Evolutionary conservation across 2,888 invertebrate genomes (phyloP), one percentile per base, ranked within the genome.

Genomic region (Trichogramma dendrolimi): DNA sequence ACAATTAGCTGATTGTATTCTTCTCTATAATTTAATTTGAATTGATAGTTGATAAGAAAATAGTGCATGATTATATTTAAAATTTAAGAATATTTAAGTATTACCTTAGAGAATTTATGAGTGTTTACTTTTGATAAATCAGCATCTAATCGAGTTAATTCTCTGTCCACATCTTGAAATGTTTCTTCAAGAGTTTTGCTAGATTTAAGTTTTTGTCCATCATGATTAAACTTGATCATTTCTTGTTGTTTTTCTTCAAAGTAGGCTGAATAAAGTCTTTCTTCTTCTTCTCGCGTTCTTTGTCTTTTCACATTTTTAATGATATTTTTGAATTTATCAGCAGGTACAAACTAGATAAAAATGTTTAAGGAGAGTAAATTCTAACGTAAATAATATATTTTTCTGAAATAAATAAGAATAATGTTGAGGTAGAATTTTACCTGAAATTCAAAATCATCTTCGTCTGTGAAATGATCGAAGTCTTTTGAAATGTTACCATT

Each of bases 381-480:
- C 4, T 38, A 48, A 57, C 27, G 6, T 39, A 54, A 38, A 40
- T 4, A 10, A 11, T 4, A 41, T 6, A 62, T 10, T 55, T 48
- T 57, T 51, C 7, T 50, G 14, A 46, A 51, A 7, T 47, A 42
- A 6, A 41, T 10, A 41, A 57, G 49, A 42, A 57, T 42, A 57
- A 62, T 43, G 6, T 56, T 11, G 14, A 27, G 27, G 27, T 27
- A 54, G 55, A 65, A 41, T 38, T 7, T 10, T 82, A 88, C 90
- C 83, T 88, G 83, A 75, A 85, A 88, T 71, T 83, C 83, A 71
- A 85, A 87, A 60, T 81, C 78, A 4, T 64, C 55, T 2, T 49
- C 47, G 47, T 87, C 85, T 59, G 86, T 83, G 42, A 27, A 27
- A 27, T 27, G 27, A 27, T 27, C 27, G 27, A 27, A 27, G 27